Base-by-base conservation (phyloP, 2,888 invertebrate genomes). In the Bruchidius siliquastri region DNA sequence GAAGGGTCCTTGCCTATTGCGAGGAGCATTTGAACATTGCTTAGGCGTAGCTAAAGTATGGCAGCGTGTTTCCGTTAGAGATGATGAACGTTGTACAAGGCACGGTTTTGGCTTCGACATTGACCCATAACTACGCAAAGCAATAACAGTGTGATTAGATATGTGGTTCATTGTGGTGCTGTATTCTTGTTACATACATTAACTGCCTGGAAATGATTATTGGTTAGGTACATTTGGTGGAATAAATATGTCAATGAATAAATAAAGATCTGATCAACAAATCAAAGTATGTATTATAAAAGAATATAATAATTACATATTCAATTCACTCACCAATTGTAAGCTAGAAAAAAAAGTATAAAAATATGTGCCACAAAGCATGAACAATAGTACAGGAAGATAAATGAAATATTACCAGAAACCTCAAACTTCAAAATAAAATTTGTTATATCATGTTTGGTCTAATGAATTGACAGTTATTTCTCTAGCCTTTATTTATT, bases 91-190 rank as follows among this genome's bases (percentile, higher is more conserved):
- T 85, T 90, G 90, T 79, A 90, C 90, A 86, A 91, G 88, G 87
- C 91, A 91, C 84, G 91, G 88, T 87, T 91, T 91, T 81, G 90
- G 91, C 87, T 90, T 90, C 83, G 88, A 88, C 82, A 89, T 89
- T 82, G 89, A 88, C 85, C 89, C 89, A 88, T 90, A 90, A 88
- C 90, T 90, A 88, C 83, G 87, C 87, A 86, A 87, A 84, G 81
- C 82, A 83, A 84, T 80, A 79, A 76, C 49, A 49, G 49, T 49
- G 49, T 49, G 18, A 49, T 49, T 49, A 49, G 49, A 49, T 49
- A 49, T 74, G 77, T 75, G 66, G 74, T 76, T 75, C 21, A 21
- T 71, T 71, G 71, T 49, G 49, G 49, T 49, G 49, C 49, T 49
- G 49, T 49, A 49, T 49, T 8, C 13, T 13, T 49, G 13, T 13